Base-by-base conservation (phyloP, 2,888 invertebrate genomes). In the Epirrhoe alternata region DNA sequence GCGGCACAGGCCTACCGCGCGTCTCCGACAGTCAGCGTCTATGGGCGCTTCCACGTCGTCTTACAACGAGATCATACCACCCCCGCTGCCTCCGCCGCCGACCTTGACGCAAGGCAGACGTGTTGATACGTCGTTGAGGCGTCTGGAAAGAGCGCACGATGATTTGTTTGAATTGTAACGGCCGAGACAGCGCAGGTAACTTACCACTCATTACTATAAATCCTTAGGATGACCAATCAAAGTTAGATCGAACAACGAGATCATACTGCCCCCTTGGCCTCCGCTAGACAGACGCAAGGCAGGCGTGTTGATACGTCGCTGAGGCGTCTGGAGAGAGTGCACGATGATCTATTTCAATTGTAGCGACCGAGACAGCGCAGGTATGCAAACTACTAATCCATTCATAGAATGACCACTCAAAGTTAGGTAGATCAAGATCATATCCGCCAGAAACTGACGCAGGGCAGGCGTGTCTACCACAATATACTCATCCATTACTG, bases 81-180 rank as follows among this genome's bases (percentile, higher is more conserved):
- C 92, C 45, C 76, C 90, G 85, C 94, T 90, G 84, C 95, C 93
- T 81, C 94, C 94, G 79, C 94, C 96, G 30, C 92, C 94, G n/a
- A 95, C 97, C 42, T 95, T 97, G 80, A 97, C 97, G 47, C 97
- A 97, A 86, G 97, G 97, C 45, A 95, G 96, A 74, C 95, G 96
- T 79, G 96, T 98, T 30, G 96, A 96, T 84, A 96, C 95, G 72
- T 97, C 97, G 5, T 88, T 98, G 73, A 96, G 96, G 85, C 95
- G 97, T 79, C 94, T 97, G 72, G 97, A 97, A 89, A 95, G 96
- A 78, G 95, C 97, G 81, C 97, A 98, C 84, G 98, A 98, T 79
- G 97, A 98, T 86, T 95, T 98, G 84, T 98, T 97, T 88, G 97
- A 98, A 90, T 96, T 98, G 96, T 98, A 97, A 96, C 96, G 95